A percentile compares a stretch with the other conserved stretches of the same genome.
These are phyloP conservation scores for Theretra japonica DNA, from an alignment of 2,888 invertebrate genomes.

Conservation along the genomic window DNA sequence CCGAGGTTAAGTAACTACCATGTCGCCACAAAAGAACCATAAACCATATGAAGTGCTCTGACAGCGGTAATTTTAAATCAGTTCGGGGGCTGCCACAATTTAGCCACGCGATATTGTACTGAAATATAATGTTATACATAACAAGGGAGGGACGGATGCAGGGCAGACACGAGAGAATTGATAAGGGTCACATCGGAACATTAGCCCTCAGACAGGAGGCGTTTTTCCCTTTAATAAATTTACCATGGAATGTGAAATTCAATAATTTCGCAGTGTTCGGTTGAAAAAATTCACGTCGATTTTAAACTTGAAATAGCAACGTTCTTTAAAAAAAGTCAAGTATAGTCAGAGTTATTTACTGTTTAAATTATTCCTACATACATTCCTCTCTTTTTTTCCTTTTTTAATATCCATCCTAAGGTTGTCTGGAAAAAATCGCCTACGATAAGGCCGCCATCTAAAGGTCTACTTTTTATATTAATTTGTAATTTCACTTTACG, in stretches of 20 bases:
- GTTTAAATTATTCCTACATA: too few relatives aligned
- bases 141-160: conserved; percentile 53
- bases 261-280: conserved; percentile 33
- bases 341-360: too few relatives aligned
- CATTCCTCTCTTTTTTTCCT: too few relatives aligned
- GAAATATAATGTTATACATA: conserved; percentile 40
- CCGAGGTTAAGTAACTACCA: too few relatives aligned
- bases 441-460: too few relatives aligned
- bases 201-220: conserved; percentile 49
- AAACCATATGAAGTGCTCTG: background rate
- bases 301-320: too few relatives aligned
- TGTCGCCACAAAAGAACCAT: background rate
- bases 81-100: conserved; percentile 35
- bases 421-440: too few relatives aligned
- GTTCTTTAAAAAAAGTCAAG: too few relatives aligned
- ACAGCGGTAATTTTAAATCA: conserved; percentile 36
- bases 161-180: conserved; percentile 58
- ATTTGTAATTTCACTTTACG: too few relatives aligned
- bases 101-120: conserved; percentile 40
- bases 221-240: conserved; percentile 50
- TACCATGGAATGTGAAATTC: conserved; percentile 44
- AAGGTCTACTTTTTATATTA: too few relatives aligned
- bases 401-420: too few relatives aligned
- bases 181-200: conserved; percentile 64
- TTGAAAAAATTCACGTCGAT: too few relatives aligned